Percentiles rank a stretch among this genome's conserved stretches.
phyloP scores from a whole-genome alignment of 2,888 invertebrate species.

The Lumbricus terrestris region DNA sequence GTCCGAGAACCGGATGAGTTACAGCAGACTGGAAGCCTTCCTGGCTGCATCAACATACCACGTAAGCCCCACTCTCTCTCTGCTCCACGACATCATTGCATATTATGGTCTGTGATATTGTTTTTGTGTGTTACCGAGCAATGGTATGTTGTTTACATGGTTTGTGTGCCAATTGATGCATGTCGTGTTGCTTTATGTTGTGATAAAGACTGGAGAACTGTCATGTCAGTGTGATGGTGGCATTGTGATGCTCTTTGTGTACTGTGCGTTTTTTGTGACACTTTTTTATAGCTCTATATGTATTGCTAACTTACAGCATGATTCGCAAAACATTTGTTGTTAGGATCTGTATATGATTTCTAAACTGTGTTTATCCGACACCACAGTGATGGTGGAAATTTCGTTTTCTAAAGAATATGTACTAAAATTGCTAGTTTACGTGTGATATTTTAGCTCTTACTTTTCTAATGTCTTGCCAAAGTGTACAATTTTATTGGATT shows the following conservation, averaged over 20 bases:
- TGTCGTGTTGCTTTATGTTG: not conserved
- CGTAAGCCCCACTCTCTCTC: not conserved
- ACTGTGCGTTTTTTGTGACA: not conserved
- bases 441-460: not conserved
- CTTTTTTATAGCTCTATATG: not conserved
- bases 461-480: not conserved
- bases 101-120: not conserved
- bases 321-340: too few species aligned
- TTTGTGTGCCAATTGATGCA: not conserved
- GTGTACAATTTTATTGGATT: not conserved
- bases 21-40: not conserved
- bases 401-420: too few species aligned
- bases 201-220: not conserved
- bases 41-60: not conserved
- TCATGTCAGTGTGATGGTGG: not conserved
- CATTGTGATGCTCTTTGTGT: not conserved
- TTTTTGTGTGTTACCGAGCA: not conserved
- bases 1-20: constrained; percentile 6
- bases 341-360: too few species aligned
- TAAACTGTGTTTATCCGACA: too few species aligned
- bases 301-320: not conserved
- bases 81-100: not conserved
- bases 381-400: too few species aligned
- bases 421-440: too few species aligned
- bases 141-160: not conserved